Evolutionary conservation across 2,797 vertebrate species (phyloP).

Genomic region (Sternarchorhynchus goeldii): DNA sequence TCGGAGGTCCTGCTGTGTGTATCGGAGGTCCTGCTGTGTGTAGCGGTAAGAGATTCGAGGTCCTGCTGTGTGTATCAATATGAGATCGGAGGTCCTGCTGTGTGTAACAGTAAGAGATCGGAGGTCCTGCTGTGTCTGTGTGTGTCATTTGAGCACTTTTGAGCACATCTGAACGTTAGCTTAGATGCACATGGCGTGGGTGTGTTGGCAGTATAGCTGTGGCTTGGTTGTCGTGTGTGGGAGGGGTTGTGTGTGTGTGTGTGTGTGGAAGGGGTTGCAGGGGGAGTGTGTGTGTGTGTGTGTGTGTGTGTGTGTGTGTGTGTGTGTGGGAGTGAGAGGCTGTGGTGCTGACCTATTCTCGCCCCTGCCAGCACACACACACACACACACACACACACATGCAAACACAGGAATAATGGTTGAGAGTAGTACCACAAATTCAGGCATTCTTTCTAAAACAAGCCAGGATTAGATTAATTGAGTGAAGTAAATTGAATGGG

Average conservation of each 20-base stretch:
- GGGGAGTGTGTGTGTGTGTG: too few relatives aligned
- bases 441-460: conserved; percentile 59
- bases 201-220: conserved; percentile 54
- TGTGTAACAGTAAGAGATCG: too few relatives aligned
- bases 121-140: too few relatives aligned
- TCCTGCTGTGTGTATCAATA: too few relatives aligned
- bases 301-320: too few relatives aligned
- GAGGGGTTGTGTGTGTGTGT: conserved; percentile 46
- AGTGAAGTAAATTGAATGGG: conserved; percentile 1
- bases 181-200: conserved; percentile 66
- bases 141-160: neutral
- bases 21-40: too few relatives aligned
- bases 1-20: too few relatives aligned
- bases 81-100: too few relatives aligned
- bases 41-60: too few relatives aligned
- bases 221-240: conserved; percentile 66
- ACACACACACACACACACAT: conserved; percentile 43
- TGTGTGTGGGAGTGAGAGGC: conserved; percentile 46
- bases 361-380: conserved; percentile 51
- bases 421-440: too few relatives aligned
- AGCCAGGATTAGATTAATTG: neutral
- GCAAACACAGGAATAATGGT: conserved; percentile 60
- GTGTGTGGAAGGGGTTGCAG: too few relatives aligned
- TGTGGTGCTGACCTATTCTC: conserved; percentile 62
- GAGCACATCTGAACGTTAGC: conserved; percentile 47